Base-by-base conservation (phyloP, 2,888 invertebrate genomes). In the Macrostomum cliftonense region DNA sequence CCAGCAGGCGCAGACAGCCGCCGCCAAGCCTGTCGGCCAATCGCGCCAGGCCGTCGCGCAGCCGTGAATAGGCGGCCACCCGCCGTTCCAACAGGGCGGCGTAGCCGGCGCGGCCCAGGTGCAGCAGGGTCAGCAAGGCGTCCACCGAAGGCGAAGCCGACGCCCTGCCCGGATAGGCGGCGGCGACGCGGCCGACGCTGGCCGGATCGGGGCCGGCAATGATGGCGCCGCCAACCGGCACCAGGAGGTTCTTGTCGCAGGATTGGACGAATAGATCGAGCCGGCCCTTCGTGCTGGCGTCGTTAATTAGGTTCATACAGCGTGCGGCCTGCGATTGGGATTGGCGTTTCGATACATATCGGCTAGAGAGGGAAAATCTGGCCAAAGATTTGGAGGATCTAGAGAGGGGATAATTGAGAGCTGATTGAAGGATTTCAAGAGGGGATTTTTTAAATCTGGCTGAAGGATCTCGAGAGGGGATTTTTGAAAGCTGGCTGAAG, bases 221-320 rank as follows among this genome's bases (percentile, higher is more conserved):
- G 13, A 70, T 57, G 13, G 82, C 78, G 1, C 83, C 84, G 11
- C 84, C 84, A 1, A 85, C 83, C 13, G 84, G 84, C 20, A 84
- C 82, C 70, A 83, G 67, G 53, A 84, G 77, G 70, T 84, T 84
- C 65, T 85, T 84, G 66, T 84, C 84, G 12, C 81, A 79, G 61
- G 82, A 83, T 65, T 84, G 83, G 36, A 85, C 79, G 67, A 83
- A 79, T 5, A 78, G 77, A 69, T 84, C 83, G 0, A 84, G 73
- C 50, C 82, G 74, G 11, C 82, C 83, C 52, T 74, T 71, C 46
- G 67, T 59, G 39, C 52, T 17, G 12, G 21, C 36, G n/a, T 42
- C 36, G 17, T 46, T 12, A 19, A 39, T 48, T 12, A 39, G 20
- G 5, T 48, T 38, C 14, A 39, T 50, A 14, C 39, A 28, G 12